Conservation (phyloP, 2,113 vertebrate genomes). For the Ivindomyrus marchei region DNA sequence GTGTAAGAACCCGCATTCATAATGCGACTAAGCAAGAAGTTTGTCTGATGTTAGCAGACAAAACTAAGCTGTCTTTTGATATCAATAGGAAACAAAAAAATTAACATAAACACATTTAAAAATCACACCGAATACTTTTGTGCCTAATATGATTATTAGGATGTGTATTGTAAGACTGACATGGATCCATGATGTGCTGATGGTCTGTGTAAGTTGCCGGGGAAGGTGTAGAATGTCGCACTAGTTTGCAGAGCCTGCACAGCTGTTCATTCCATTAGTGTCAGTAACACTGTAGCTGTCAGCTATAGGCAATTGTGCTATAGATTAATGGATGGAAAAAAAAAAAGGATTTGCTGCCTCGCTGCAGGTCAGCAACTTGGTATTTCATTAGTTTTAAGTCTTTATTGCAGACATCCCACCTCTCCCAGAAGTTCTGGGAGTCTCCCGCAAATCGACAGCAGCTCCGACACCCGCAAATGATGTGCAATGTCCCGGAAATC, state of each 20-base stretch:
- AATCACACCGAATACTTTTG: neutral
- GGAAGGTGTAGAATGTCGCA: neutral
- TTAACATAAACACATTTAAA: neutral
- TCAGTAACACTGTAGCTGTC: neutral
- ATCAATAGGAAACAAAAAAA: neutral
- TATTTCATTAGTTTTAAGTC: neutral
- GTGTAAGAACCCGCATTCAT: neutral
- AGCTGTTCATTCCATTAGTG: neutral
- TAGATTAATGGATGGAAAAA: neutral
- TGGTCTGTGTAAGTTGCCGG: slow-evolving; percentile 18
- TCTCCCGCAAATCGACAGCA: neutral
- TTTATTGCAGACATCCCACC: neutral
- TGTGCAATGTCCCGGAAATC: neutral
- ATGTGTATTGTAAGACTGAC: slow-evolving; percentile 4
- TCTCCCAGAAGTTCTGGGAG: neutral
- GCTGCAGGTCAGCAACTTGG: neutral
- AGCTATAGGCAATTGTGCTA: neutral
- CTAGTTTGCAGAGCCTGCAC: neutral
- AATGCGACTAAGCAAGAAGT: neutral
- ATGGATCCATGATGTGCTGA: slow-evolving; percentile 22
- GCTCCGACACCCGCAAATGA: too few species aligned
- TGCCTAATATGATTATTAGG: slow-evolving; percentile 11
- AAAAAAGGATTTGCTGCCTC: neutral
- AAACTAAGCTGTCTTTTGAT: neutral
- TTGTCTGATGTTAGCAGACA: neutral